Evolutionary conservation across 2,113 vertebrate species (phyloP), one percentile per base, ranked within the genome.

Genomic region (Micromys minutus): DNA sequence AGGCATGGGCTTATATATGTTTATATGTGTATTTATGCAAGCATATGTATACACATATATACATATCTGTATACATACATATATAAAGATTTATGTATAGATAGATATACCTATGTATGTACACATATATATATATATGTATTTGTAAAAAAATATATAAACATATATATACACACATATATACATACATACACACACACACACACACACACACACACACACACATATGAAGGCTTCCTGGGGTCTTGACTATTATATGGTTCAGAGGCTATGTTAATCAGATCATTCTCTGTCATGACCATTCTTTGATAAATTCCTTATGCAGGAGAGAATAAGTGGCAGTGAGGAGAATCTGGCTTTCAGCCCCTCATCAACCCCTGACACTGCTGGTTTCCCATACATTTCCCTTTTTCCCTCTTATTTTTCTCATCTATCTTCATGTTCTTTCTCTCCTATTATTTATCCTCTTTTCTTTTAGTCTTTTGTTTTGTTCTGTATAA

Each of bases 381-480:
- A 29, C 15, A 86, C 7, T 26, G 31, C 29, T 76, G 0, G 0
- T 34, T 47, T 47, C 84, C 45, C 3, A 50, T 31, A 11, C 2
- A 42, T 26, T n/a, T 0, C 0, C 1, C 2, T 81, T 24, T 11
- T 21, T 74, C 3, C 7, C 19, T 21, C 0, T 3, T 8, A 3
- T 84, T 9, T 11, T 34, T 1, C 67, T 7, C 10, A 1, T 15
- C 17, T 1, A 7, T 13, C 15, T 36, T n/a, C 11, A 39, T 57
- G 52, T 5, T 52, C 22, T 69, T 47, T 65, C 11, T 6, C 1
- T 47, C 13, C 1, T 45, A 17, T 3, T 47, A 42, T n/a, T n/a
- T n/a, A n/a, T n/a, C n/a, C n/a, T n/a, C n/a, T n/a, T n/a, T n/a
- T n/a, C n/a, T n/a, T n/a, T n/a, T n/a, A n/a, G n/a, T n/a, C n/a